phyloP scores from a whole-genome alignment of 2,888 invertebrate genomes.

The Adineta ricciae region DNA sequence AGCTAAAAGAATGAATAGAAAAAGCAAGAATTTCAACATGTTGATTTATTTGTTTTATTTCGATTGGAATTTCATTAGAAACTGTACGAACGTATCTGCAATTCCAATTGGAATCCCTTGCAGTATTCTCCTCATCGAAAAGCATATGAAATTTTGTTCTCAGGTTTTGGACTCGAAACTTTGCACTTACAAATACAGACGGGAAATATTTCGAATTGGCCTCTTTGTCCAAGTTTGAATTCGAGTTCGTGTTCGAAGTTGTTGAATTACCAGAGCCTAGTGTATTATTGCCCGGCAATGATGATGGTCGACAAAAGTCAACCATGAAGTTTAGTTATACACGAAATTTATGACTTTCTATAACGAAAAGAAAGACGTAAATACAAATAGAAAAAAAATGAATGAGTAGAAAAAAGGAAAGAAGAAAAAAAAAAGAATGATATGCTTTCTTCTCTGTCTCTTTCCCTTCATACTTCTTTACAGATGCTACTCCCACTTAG shows the following conservation, averaged over 20 bases:
- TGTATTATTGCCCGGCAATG: background rate
- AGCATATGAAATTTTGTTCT: too few relatives aligned
- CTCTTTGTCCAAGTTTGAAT: background rate
- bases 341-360: background rate
- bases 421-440: background rate
- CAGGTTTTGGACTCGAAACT: background rate
- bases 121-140: background rate
- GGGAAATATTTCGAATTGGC: background rate
- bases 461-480: background rate
- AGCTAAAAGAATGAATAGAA: background rate
- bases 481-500: background rate
- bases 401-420: background rate
- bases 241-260: background rate
- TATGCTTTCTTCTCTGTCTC: background rate
- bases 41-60: background rate
- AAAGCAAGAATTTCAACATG: background rate
- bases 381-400: background rate
- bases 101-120: background rate
- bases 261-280: background rate
- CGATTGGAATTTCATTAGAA: background rate
- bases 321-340: background rate
- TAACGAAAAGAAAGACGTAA: background rate
- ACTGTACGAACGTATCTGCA: background rate
- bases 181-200: background rate
- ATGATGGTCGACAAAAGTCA: background rate